Evolutionary conservation across 1,140 invertebrate species (phyloP).

Genomic region (Anadara kagoshimensis): DNA sequence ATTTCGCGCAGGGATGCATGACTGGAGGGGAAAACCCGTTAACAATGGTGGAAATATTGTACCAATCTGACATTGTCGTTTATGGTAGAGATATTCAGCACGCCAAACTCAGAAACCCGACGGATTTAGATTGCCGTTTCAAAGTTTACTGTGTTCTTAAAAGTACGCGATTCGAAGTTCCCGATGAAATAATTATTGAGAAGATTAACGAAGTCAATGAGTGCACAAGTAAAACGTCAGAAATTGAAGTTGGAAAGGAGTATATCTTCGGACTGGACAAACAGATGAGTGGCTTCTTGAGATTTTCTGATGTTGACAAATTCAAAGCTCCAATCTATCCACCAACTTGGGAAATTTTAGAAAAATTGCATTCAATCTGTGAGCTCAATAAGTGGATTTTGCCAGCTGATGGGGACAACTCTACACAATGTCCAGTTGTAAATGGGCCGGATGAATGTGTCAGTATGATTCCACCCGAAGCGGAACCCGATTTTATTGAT

Average conservation of each 20-base stretch:
- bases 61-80: constrained; percentile 19
- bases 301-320: constrained; percentile 20
- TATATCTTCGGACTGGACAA: constrained; percentile 22
- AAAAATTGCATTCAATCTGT: constrained; percentile 10
- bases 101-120: constrained; percentile 21
- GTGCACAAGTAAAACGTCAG: constrained; percentile 3
- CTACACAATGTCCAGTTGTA: not conserved
- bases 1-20: not conserved
- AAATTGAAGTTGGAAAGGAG: constrained; percentile 22
- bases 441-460: not conserved
- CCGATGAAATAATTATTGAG: constrained; percentile 24
- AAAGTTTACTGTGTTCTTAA: constrained; percentile 32
- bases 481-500: too few species aligned
- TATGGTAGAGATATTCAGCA: constrained; percentile 26
- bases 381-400: constrained; percentile 17
- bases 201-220: constrained; percentile 2
- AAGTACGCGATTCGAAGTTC: constrained; percentile 5
- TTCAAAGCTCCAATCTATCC: constrained; percentile 16
- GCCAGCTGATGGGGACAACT: not conserved
- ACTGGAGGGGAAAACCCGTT: not conserved
- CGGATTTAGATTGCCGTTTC: constrained; percentile 20
- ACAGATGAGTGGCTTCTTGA: constrained; percentile 26
- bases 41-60: constrained; percentile 32
- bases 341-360: constrained; percentile 16
- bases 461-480: not conserved